Conservation (phyloP, 2,797 vertebrate species). For the Dendrocincla fuliginosa region DNA sequence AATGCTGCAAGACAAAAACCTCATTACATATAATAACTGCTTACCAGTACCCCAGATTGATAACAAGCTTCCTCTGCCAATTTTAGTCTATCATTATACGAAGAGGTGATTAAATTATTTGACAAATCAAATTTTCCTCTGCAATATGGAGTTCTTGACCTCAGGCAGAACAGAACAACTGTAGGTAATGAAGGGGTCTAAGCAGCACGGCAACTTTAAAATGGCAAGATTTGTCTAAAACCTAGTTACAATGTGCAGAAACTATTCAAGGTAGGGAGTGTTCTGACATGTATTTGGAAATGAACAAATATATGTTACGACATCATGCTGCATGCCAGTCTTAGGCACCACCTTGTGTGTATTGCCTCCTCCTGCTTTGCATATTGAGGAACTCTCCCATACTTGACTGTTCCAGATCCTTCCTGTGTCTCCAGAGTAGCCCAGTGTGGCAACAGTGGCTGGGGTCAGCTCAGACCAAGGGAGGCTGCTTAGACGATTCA, state of each 20-base stretch:
- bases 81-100: slow-evolving; percentile 71
- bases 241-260: background rate
- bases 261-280: background rate
- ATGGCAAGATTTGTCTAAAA: background rate
- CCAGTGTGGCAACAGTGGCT: background rate
- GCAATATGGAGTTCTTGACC: slow-evolving; percentile 64
- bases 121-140: slow-evolving; percentile 75
- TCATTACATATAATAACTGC: slow-evolving; percentile 96
- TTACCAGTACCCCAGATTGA: slow-evolving; percentile 81
- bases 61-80: slow-evolving; percentile 77
- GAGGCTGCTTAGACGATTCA: fast-evolving
- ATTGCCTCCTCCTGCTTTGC: background rate
- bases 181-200: slow-evolving; percentile 2
- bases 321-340: background rate
- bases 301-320: background rate
- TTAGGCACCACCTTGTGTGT: background rate
- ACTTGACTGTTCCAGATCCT: background rate
- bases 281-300: background rate
- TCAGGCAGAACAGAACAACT: slow-evolving; percentile 52
- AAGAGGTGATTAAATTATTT: slow-evolving; percentile 82
- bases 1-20: slow-evolving; percentile 93
- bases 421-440: background rate
- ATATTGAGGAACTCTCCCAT: background rate
- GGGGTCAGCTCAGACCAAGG: background rate
- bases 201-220: slow-evolving; percentile 42